Evolutionary conservation across 2,888 invertebrate species (phyloP), one percentile per base, ranked within the genome.

Genomic region (Pimpla rufipes): DNA sequence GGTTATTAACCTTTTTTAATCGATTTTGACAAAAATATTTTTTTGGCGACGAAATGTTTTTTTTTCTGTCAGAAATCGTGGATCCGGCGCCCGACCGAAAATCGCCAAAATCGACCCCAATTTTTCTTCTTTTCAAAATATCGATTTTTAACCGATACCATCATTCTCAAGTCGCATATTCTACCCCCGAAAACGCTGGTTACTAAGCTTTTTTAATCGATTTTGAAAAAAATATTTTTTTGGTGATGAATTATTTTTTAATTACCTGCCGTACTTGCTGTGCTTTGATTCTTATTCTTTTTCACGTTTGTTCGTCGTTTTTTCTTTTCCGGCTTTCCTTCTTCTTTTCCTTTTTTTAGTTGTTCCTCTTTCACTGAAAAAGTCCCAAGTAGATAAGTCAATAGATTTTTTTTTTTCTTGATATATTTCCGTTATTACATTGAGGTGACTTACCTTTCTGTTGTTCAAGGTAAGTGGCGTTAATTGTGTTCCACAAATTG

Each of bases 381-480:
- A 13, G 10, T 18, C 23, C 37, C 42, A 0, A 50, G 37, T 50
- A 68, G 40, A 45, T 29, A 66, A 47, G 50, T 8, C 0, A 55
- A 55, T 21, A 23, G 11, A 13, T 23, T 55, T 13, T 11, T 55
- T 13, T 11, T 55, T 55, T 13, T n/a, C n/a, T n/a, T 11, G 1
- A 23, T 23, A 10, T 11, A 23, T 23, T 18, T 18, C 50, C 1
- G 10, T 52, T 52, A 18, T 7, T 18, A 13, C 13, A 23, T 23
- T 55, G 11, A 11, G 23, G 13, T 11, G 52, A 91, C 94, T 93
- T 92, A 96, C 96, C 94, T 94, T 97, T 96, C 93, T 97, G 96
- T 88, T 97, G 97, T 89, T 96, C 95, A 79, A 99, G 94, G 93
- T 97, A 99, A 11, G 96, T 96, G 0, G 97, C 97, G 93, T 99